Conservation (phyloP, 2,888 invertebrate genomes). For the Lumbricus terrestris region DNA sequence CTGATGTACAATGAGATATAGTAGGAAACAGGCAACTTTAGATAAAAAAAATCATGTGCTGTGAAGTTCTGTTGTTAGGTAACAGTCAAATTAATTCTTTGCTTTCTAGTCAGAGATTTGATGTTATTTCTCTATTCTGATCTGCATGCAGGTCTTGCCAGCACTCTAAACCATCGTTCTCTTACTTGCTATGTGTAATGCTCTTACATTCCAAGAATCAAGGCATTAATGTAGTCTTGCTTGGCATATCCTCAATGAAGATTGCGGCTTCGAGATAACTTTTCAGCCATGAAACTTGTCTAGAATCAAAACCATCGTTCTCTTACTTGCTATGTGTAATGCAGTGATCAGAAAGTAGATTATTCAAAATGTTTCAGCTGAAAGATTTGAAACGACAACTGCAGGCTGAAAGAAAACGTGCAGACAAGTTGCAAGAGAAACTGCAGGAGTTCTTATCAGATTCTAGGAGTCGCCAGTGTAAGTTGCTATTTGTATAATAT, state of each 20-base stretch:
- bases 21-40: neutral
- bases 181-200: no score
- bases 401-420: conserved; percentile 59
- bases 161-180: no score
- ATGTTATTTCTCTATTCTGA: neutral
- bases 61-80: neutral
- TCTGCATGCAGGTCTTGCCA: neutral
- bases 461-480: conserved; percentile 15
- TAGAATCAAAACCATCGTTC: neutral
- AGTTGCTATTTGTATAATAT: neutral
- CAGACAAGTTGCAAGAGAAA: conserved; percentile 61
- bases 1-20: neutral
- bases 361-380: conserved; percentile 44
- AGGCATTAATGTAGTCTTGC: neutral
- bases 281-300: neutral
- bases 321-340: neutral
- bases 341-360: neutral
- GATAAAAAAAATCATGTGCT: no score
- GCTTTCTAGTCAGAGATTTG: no score
- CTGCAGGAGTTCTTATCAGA: conserved; percentile 56
- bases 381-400: conserved; percentile 62
- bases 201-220: neutral
- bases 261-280: neutral
- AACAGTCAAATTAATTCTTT: neutral
- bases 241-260: neutral